Percentiles rank a stretch among this genome's conserved stretches.
Evolutionary conservation across 2,888 invertebrate genomes (phyloP).

Genomic region (Hecatera dysodea): DNA sequence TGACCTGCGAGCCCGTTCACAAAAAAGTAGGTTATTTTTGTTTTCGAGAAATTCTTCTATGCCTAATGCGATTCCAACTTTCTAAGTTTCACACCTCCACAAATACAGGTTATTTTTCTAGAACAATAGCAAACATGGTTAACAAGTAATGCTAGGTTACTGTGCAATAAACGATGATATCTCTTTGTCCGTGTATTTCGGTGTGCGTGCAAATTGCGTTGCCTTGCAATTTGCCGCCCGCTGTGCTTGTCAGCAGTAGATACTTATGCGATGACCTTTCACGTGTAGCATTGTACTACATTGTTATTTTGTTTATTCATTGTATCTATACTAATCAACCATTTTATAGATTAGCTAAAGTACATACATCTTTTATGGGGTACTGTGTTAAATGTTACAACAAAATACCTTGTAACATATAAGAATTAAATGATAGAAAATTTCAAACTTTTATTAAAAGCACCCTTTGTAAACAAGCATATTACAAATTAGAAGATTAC

Average conservation of each 20-base stretch:
- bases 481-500: no score
- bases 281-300: constrained; percentile 8
- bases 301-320: no score
- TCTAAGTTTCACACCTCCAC: background rate
- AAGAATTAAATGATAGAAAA: no score
- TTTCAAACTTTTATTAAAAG: no score
- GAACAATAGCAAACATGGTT: background rate
- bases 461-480: no score
- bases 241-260: constrained; percentile 27
- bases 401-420: no score
- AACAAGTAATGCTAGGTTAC: background rate
- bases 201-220: constrained; percentile 43
- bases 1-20: no score
- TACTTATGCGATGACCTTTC: constrained; percentile 6
- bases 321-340: no score
- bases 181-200: constrained; percentile 28
- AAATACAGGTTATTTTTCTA: constrained; percentile 4
- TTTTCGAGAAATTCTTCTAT: background rate
- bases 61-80: constrained; percentile 8
- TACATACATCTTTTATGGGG: no score
- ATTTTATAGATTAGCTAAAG: no score
- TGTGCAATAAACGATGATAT: constrained; percentile 28
- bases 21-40: no score
- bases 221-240: constrained; percentile 58
- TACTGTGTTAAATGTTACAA: no score